Conservation (phyloP, 1,140 invertebrate genomes). For the Phortica variegata region DNA sequence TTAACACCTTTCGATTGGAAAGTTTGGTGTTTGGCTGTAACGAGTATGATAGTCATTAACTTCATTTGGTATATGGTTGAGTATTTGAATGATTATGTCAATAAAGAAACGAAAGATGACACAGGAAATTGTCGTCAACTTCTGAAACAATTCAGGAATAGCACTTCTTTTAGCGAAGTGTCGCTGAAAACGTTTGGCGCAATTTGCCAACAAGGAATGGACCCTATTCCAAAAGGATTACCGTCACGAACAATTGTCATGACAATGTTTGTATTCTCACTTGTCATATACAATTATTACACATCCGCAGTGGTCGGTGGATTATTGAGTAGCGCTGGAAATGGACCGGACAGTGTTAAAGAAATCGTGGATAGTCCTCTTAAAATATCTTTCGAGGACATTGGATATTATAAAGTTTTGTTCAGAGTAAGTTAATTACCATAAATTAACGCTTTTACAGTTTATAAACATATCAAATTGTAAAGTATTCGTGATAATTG, state of each 20-base stretch:
- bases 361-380: conserved; percentile 39
- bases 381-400: conserved; percentile 49
- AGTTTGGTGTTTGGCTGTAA: conserved; percentile 34
- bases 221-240: conserved; percentile 29
- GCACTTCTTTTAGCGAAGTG: too few relatives aligned
- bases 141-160: too few relatives aligned
- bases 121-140: too few relatives aligned
- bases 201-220: conserved; percentile 44
- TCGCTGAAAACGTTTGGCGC: conserved; percentile 37
- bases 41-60: conserved; percentile 21
- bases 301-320: conserved; percentile 54
- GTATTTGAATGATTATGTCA: conserved; percentile 18
- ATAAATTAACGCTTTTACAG: too few relatives aligned
- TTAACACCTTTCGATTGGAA: conserved; percentile 36
- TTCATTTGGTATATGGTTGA: conserved; percentile 34
- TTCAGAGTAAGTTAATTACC: conserved; percentile 35
- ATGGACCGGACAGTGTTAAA: conserved; percentile 36
- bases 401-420: conserved; percentile 51
- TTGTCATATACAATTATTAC: conserved; percentile 52
- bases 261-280: conserved; percentile 41
- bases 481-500: neutral
- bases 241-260: conserved; percentile 38
- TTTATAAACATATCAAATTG: neutral
- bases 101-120: too few relatives aligned
- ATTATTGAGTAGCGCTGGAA: conserved; percentile 37